Evolutionary conservation across 2,888 invertebrate genomes (phyloP).

Genomic region (Autographa pulchrina): DNA sequence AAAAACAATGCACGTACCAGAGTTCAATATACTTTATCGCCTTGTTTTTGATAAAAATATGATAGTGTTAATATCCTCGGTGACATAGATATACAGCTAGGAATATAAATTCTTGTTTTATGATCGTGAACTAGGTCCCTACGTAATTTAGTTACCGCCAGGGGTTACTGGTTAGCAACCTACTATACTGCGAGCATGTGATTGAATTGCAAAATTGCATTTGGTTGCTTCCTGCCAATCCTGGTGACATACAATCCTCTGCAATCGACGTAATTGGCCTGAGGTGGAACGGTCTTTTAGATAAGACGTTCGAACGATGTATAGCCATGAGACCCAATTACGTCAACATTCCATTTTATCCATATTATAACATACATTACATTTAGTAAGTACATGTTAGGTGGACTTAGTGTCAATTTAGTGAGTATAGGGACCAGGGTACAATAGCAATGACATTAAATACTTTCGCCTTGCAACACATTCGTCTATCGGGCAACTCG

Average conservation of each 20-base stretch:
- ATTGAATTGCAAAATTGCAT: constrained; percentile 36
- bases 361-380: not conserved
- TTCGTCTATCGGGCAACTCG: constrained; percentile 42
- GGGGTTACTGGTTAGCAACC: not conserved
- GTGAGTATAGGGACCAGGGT: not conserved
- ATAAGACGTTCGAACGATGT: constrained; percentile 16
- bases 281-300: constrained; percentile 12
- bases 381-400: not conserved
- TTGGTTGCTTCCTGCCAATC: constrained; percentile 28
- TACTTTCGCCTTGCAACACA: constrained; percentile 55
- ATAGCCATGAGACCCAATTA: not conserved
- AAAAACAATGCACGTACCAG: constrained; percentile 9
- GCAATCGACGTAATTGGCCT: constrained; percentile 19
- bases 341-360: not conserved
- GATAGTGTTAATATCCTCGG: not conserved
- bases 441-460: constrained; percentile 21
- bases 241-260: constrained; percentile 8
- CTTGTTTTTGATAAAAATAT: not conserved
- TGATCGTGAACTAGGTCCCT: not conserved
- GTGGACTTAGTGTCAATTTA: not conserved
- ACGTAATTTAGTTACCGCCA: constrained; percentile 20
- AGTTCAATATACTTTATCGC: not conserved
- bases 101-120: constrained; percentile 4
- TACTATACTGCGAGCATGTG: constrained; percentile 9
- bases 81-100: not conserved